phyloP scores from a whole-genome alignment of 1,140 invertebrate genomes.

The Drosophila virilis region DNA sequence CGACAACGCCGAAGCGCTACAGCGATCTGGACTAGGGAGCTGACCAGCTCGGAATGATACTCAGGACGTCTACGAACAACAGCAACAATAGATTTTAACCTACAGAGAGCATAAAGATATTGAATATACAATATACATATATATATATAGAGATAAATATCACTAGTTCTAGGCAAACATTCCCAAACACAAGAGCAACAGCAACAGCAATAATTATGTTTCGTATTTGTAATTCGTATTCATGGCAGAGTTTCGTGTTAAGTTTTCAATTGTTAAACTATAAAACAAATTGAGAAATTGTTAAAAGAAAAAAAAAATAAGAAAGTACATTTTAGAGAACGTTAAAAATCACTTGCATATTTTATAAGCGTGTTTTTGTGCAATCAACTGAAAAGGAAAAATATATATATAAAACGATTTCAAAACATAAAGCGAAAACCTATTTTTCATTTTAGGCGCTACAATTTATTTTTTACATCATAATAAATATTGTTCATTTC shows the following conservation, averaged over 20 bases:
- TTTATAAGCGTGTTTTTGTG: constrained; percentile 51
- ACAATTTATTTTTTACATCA: constrained; percentile 75
- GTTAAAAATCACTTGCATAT: constrained; percentile 38
- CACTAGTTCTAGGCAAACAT: constrained; percentile 73
- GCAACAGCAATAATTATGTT: constrained; percentile 43
- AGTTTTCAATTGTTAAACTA: constrained; percentile 60
- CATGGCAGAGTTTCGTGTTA: no score
- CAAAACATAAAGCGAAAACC: not conserved
- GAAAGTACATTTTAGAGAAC: constrained; percentile 1
- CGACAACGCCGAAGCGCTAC: constrained; percentile 70
- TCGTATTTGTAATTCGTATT: constrained; percentile 63
- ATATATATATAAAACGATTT: not conserved
- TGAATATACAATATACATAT: not conserved
- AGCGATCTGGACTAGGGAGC: constrained; percentile 57
- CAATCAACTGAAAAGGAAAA: constrained; percentile 22
- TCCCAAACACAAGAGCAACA: constrained; percentile 46
- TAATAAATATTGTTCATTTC: constrained; percentile 79
- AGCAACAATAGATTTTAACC: constrained; percentile 59
- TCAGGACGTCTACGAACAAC: constrained; percentile 53
- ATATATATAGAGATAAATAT: constrained; percentile 42
- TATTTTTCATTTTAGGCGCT: constrained; percentile 69
- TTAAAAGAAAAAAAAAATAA: constrained; percentile 12
- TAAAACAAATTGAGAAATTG: not conserved
- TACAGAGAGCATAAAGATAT: constrained; percentile 5
- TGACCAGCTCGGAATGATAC: constrained; percentile 33